Base-by-base conservation (phyloP, 2,113 vertebrate genomes). In the Dendrocopos noguchii region DNA sequence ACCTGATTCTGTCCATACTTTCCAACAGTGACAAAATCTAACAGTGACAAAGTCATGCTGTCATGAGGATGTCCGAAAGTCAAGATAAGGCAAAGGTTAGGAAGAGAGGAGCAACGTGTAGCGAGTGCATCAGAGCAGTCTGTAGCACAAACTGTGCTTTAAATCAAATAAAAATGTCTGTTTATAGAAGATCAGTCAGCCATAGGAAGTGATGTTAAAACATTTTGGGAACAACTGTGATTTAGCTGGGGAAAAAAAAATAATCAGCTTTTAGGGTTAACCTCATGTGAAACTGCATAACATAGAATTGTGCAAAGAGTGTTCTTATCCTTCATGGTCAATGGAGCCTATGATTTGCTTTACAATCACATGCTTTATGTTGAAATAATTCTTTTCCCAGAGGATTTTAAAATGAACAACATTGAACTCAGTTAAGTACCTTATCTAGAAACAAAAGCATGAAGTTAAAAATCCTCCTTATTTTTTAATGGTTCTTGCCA, bases 291-390 rank as follows among this genome's bases (percentile, higher is more conserved):
- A 95, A 76, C 89, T 96, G 75, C 87, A 80, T 89, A 95, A 92
- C 92, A 91, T 91, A 83, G 87, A 83, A 85, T 53, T 87, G 90
- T 94, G 86, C 22, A 87, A 95, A 74, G 64, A 89, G 56, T 87
- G 75, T 77, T 87, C 88, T 96, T 91, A 94, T 94, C 94, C 84
- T 93, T 93, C 65, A 46, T 73, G 77, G 91, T 93, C 68, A 92
- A 6, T 50, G 52, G 71, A 95, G 77, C 73, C 82, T 90, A 80
- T 84, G 82, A 92, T 81, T 96, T 96, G 65, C 70, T 91, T 70
- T 84, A 80, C 50, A 91, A 31, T 96, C 95, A 95, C 91, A 91
- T 96, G 95, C 93, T 95, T 95, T 94, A 96, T 94, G 70, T 76
- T 95, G 82, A 92, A 94, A 81, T 84, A 94, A 95, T 91, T 94